These are phyloP conservation scores for Gasterosteus nipponicus DNA, from an alignment of 2,113 vertebrate species.

Conservation along the genomic window DNA sequence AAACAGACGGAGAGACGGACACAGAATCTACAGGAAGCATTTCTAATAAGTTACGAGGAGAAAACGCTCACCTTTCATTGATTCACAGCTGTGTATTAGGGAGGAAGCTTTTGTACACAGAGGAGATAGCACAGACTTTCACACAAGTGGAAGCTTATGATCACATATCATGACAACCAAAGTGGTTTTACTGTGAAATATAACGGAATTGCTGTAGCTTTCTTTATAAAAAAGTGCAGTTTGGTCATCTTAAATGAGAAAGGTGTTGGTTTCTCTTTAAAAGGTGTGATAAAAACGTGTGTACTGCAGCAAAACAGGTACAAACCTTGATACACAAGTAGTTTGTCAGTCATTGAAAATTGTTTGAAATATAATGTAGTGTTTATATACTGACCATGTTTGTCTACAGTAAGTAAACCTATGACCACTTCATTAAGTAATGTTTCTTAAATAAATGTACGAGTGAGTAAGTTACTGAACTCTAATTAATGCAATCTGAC, in stretches of 20 bases:
- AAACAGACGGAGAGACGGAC: neutral
- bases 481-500: neutral
- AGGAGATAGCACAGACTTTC: neutral
- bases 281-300: neutral
- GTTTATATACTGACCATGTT: neutral
- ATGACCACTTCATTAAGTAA: neutral
- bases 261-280: conserved; percentile 2
- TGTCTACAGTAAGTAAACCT: neutral
- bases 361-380: neutral
- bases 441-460: neutral
- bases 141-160: conserved; percentile 1
- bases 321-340: neutral
- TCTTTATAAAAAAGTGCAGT: neutral
- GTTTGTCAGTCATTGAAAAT: neutral
- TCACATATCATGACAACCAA: neutral
- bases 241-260: neutral
- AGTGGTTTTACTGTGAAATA: neutral
- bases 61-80: conserved; percentile 41
- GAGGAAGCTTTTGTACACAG: conserved; percentile 27
- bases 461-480: neutral
- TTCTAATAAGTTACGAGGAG: conserved; percentile 7
- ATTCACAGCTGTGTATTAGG: conserved; percentile 29
- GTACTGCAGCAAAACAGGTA: neutral
- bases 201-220: neutral
- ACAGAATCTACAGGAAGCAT: neutral